Conservation (phyloP, 2,888 invertebrate species). For the Cheilosia urbana region DNA sequence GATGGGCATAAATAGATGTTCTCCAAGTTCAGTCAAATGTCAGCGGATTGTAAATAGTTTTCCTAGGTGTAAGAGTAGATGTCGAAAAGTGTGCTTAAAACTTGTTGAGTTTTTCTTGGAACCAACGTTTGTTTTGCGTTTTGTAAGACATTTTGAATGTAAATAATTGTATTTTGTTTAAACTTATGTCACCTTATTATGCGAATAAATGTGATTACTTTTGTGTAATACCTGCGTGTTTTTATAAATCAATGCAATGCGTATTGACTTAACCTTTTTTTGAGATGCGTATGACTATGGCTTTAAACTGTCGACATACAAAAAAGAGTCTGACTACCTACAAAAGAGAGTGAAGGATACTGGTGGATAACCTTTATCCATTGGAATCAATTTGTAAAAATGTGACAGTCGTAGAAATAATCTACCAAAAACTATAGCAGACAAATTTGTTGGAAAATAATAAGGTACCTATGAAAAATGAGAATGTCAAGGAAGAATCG, state of each 20-base stretch:
- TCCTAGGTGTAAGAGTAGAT: constrained; percentile 5
- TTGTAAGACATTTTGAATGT: constrained; percentile 1
- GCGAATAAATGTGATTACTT: constrained; percentile 49
- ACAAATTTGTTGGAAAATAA: too few species aligned
- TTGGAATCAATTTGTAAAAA: too few species aligned
- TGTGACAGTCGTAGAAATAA: too few species aligned
- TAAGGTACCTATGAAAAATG: too few species aligned
- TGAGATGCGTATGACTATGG: too few species aligned
- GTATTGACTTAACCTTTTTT: not conserved
- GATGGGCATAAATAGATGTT: constrained; percentile 78
- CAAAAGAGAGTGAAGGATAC: too few species aligned
- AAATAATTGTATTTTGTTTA: constrained; percentile 27
- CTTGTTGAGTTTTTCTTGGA: not conserved
- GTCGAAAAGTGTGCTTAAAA: constrained; percentile 3
- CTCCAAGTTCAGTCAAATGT: not conserved
- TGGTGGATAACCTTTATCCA: too few species aligned
- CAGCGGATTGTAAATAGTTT: constrained; percentile 58
- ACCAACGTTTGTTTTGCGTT: constrained; percentile 3
- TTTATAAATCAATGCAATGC: not conserved
- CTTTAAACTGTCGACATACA: too few species aligned
- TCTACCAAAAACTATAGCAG: too few species aligned
- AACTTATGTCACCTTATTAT: constrained; percentile 7
- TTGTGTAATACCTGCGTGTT: constrained; percentile 12
- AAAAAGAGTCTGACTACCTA: too few species aligned
- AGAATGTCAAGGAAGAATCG: too few species aligned